Conservation (phyloP, 2,797 vertebrate genomes). For the Delichon dasypus region DNA sequence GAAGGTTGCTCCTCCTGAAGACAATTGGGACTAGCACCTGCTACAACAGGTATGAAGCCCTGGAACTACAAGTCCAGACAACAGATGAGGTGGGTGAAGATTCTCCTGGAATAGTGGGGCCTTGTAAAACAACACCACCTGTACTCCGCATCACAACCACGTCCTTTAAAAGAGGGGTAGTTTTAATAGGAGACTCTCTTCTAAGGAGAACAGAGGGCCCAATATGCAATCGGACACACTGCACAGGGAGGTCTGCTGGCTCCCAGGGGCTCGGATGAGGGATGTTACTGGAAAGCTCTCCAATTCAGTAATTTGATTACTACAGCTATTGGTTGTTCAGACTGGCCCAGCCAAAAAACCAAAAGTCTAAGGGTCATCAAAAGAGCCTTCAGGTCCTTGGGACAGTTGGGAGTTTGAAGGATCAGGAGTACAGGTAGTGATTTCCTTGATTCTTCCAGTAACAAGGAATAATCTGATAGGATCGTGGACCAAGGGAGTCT, state of each 20-base stretch:
- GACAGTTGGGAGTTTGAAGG: neutral
- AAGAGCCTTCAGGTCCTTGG: neutral
- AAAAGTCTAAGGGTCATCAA: neutral
- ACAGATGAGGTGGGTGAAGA: neutral
- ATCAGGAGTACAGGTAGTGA: neutral
- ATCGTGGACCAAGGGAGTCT: neutral
- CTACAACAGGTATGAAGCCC: neutral
- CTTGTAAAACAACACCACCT: neutral
- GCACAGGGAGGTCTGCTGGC: neutral
- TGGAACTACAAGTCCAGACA: neutral
- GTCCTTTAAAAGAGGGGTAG: neutral
- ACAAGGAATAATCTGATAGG: neutral
- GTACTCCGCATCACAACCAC: neutral
- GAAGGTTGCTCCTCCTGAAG: neutral
- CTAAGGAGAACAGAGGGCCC: neutral
- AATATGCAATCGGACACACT: rapidly evolving
- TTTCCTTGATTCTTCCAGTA: neutral
- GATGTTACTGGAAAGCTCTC: neutral
- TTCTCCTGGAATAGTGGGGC: neutral
- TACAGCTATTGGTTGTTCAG: neutral
- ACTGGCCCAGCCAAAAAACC: neutral
- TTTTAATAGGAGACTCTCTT: neutral
- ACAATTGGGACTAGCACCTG: neutral
- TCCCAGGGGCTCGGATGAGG: neutral
- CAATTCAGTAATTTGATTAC: neutral